Percentiles rank a stretch among this genome's conserved stretches.
These are phyloP conservation scores for Triplophysa dalaica DNA, from an alignment of 2,113 vertebrate species.

Conservation along the genomic window DNA sequence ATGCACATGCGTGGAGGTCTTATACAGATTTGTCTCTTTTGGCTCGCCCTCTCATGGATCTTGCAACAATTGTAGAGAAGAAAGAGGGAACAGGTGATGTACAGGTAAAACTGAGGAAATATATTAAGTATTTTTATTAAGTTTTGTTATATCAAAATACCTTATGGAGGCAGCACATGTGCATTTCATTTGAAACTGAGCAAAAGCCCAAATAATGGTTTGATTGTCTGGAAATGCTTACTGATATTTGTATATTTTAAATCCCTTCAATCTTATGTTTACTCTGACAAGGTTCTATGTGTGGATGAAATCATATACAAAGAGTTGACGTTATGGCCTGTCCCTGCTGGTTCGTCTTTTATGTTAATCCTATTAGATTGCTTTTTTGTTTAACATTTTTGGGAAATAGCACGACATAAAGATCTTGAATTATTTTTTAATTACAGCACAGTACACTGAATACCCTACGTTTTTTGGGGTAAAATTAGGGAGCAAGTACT, in stretches of 20 bases:
- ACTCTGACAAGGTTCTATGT: slow-evolving; percentile 59
- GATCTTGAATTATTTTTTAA: too few species aligned
- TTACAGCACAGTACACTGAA: too few species aligned
- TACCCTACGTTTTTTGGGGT: too few species aligned
- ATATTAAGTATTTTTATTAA: not conserved
- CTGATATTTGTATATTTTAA: not conserved
- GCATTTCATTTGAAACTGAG: too few species aligned
- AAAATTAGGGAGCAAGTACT: not conserved
- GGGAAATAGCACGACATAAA: not conserved
- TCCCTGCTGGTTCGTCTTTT: slow-evolving; percentile 55
- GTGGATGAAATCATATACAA: slow-evolving; percentile 57
- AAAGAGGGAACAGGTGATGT: slow-evolving; percentile 66
- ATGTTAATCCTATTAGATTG: not conserved
- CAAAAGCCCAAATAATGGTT: too few species aligned
- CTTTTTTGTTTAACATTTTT: not conserved
- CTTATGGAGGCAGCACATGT: too few species aligned
- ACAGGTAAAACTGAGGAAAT: slow-evolving; percentile 43
- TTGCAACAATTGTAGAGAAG: slow-evolving; percentile 61
- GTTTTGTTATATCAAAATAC: not conserved
- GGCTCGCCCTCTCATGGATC: slow-evolving; percentile 69
- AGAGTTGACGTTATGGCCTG: slow-evolving; percentile 54
- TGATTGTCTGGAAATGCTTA: too few species aligned
- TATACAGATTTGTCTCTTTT: slow-evolving; percentile 58
- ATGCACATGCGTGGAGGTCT: slow-evolving; percentile 54
- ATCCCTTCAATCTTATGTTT: not conserved